Base-by-base conservation (phyloP, 2,797 vertebrate species). In the Rousettus madagascariensis region DNA sequence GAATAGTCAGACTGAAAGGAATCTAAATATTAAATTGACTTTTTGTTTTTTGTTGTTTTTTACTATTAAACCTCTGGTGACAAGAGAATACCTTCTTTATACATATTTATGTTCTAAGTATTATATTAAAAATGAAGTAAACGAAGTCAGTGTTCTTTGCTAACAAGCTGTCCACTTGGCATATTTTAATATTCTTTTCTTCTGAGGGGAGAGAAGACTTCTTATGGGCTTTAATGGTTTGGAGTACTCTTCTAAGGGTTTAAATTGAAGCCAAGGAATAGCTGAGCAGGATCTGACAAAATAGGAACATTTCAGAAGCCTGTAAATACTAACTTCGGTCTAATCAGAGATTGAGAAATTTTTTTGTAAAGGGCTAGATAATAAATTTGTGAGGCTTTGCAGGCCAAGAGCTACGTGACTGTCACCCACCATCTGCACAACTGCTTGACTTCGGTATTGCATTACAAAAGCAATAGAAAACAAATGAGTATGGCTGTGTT, bases 1-100 rank as follows among this genome's bases (percentile, higher is more conserved):
- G 85, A 94, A 53, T 87, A 78, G 30, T 53, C 51, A 86, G 63
- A 95, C 46, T 53, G 68, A 85, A 89, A 91, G 53, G 16, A 61
- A 51, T 89, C 28, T 74, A 20, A 65, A 79, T 84, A 26, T n/a
- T 57, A 75, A 78, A 19, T 65, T 57, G 10, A 49, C 30, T 55
- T 9, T 3, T 49, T 49, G 13, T 11, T 46, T 46, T 41, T 26
- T 38, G 4, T 38, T 38, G 8, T 38, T 90, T 86, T 93, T 36
- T 4, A 89, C 79, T 83, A 72, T 36, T 86, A 65, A 82, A 84
- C 30, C n/a, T 89, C 36, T 90, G 36, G 13, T 79, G 77, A 68
- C 6, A 82, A 59, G 22, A 68, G 17, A n/a, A 11, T 38, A 22
- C 41, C 61, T 84, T 78, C 49, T 78, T 65, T 65, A 51, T 68